A percentile compares a stretch with the other conserved stretches of the same genome.
Conservation (phyloP, 2,113 vertebrate species). For the Nibea albiflora region DNA sequence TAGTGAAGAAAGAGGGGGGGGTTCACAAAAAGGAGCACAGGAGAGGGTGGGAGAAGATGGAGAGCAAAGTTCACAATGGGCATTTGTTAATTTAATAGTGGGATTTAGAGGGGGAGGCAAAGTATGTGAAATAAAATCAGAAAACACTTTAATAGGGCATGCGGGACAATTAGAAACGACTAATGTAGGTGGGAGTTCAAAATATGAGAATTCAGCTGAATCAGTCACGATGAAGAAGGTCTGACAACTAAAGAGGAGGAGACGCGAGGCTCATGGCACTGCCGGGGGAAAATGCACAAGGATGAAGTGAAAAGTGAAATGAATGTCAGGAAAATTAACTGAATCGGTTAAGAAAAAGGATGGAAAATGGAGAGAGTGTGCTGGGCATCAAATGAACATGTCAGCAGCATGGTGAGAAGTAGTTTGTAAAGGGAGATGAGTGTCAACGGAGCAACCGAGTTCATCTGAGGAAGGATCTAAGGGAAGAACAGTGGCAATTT, state of each 20-base stretch:
- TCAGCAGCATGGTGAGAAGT: not conserved
- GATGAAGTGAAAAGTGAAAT: conserved; percentile 20
- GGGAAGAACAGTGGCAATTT: not conserved
- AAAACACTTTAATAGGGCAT: not conserved
- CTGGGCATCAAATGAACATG: not conserved
- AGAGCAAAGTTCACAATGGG: conserved; percentile 16
- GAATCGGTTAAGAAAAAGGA: conserved; percentile 1
- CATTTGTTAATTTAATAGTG: conserved; percentile 21
- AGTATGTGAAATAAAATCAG: not conserved
- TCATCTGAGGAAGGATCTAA: not conserved
- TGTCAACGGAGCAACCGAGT: not conserved
- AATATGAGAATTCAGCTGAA: conserved; percentile 7
- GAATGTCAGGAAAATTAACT: conserved; percentile 5
- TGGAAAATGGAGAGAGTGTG: not conserved
- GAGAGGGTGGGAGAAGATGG: conserved; percentile 29
- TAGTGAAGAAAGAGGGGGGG: not conserved
- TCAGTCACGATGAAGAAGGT: conserved; percentile 17
- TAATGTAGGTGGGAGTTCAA: not conserved
- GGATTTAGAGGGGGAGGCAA: conserved; percentile 3
- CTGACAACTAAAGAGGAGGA: conserved; percentile 18
- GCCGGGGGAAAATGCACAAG: not conserved
- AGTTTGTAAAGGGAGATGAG: not conserved
- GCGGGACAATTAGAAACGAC: conserved; percentile 6
- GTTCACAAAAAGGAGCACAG: conserved; percentile 19
- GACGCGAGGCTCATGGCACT: conserved; percentile 3